These are phyloP conservation scores for Nymphalis polychloros DNA, from an alignment of 2,888 invertebrate genomes.

Conservation along the genomic window DNA sequence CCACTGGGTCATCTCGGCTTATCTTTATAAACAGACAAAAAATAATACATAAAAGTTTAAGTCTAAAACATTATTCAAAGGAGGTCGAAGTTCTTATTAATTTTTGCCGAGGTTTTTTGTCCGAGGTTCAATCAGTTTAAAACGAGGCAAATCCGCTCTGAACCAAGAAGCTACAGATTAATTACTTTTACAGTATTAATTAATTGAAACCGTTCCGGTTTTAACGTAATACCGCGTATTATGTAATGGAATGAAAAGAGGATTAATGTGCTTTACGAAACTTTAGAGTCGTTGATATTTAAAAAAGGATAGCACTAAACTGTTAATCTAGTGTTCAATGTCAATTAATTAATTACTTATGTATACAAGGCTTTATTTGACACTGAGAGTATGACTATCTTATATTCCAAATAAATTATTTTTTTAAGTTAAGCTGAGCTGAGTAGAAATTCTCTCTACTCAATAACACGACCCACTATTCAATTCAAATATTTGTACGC, in stretches of 20 bases:
- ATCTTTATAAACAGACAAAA: no score
- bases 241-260: conserved; percentile 10
- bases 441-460: no score
- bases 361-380: no score
- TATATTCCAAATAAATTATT: no score
- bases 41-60: background rate
- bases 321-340: no score
- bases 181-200: conserved; percentile 23
- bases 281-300: background rate
- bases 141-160: conserved; percentile 12
- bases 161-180: conserved; percentile 15
- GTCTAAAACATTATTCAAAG: background rate
- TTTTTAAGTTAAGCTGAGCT: no score
- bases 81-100: conserved; percentile 13
- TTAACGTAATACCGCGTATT: conserved; percentile 2
- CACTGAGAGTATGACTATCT: no score
- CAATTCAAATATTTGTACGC: no score
- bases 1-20: no score
- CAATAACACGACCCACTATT: no score
- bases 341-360: no score
- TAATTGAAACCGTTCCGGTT: conserved; percentile 17
- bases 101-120: conserved; percentile 13
- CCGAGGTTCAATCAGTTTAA: conserved; percentile 11
- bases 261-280: no score
- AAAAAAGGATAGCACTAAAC: background rate